Base-by-base conservation (phyloP, 2,113 vertebrate species). In the Desmodus rotundus region DNA sequence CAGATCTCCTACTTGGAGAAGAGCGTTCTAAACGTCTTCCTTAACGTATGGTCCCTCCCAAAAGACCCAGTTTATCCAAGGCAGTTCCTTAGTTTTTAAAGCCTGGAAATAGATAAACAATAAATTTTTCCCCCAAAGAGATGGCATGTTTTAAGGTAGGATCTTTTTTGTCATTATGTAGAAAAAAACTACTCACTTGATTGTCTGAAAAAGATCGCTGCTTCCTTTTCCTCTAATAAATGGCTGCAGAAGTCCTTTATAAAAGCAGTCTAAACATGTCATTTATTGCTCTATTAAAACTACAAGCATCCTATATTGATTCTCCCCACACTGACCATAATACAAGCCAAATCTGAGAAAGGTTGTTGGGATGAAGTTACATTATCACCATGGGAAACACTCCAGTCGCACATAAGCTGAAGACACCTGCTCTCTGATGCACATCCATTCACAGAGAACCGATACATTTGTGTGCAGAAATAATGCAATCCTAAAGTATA, bases 201-300 rank as follows among this genome's bases (percentile, higher is more conserved):
- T 41, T 87, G 3, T 74, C 56, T 73, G 41, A 43, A 68, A 91
- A 93, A 90, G 43, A 94, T 65, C 38, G 33, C 85, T 88, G 14
- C 33, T 91, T 93, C 45, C 63, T 95, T 84, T 54, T 95, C 38
- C 47, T 96, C 58, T 85, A 87, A 61, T 63, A 97, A 94, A 81
- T 47, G 45, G 36, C 45, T 88, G 22, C 22, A 31, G 41, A 22
- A 7, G 15, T 77, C 31, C 88, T 93, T 95, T 91, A 87, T 92
- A 92, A 92, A 92, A 96, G 72, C 52, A 68, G 84, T 82, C 58
- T 85, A 43, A 91, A 73, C 38, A 38, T 81, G 92, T 80, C 88
- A 78, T 95, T 97, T 96, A 94, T 86, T 85, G 58, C 76, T 90
- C 90, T 94, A 56, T 96, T 96, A 95, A 97, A 95, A 85, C 72